A percentile compares a stretch with the other conserved stretches of the same genome.
Evolutionary conservation across 2,888 invertebrate species (phyloP).

Genomic region (Cyclophora albipunctata): DNA sequence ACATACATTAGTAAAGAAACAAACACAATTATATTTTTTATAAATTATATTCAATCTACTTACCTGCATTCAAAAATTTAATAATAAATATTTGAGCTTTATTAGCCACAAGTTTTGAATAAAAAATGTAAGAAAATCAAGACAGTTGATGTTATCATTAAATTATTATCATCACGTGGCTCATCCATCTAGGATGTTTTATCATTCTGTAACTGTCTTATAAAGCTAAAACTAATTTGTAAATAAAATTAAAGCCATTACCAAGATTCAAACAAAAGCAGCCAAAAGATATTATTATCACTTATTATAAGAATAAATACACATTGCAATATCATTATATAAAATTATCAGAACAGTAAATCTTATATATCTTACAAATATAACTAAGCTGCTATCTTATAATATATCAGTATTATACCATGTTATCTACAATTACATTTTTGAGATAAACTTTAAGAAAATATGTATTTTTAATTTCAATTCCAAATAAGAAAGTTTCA

Average conservation of each 20-base stretch:
- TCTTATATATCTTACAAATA: conserved; percentile 8
- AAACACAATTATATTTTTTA: too few relatives aligned
- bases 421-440: conserved; percentile 22
- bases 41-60: too few relatives aligned
- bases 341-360: not conserved
- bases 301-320: not conserved
- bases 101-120: too few relatives aligned
- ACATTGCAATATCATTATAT: not conserved
- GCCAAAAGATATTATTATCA: too few relatives aligned
- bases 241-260: conserved; percentile 21
- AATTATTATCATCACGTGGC: too few relatives aligned
- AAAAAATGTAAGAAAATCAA: too few relatives aligned
- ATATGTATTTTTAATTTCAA: conserved; percentile 61
- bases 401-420: conserved; percentile 7
- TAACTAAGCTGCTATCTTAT: conserved; percentile 17
- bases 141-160: too few relatives aligned
- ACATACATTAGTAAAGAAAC: too few relatives aligned
- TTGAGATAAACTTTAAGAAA: conserved; percentile 60
- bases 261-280: conserved; percentile 11
- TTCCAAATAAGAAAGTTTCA: conserved; percentile 46
- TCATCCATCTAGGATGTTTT: too few relatives aligned
- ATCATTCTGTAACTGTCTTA: too few relatives aligned
- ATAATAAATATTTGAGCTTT: too few relatives aligned
- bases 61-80: too few relatives aligned
- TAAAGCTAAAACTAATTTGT: conserved; percentile 4